A percentile compares a stretch with the other conserved stretches of the same genome.
phyloP scores from a whole-genome alignment of 2,113 vertebrate species.

The Cariama cristata region DNA sequence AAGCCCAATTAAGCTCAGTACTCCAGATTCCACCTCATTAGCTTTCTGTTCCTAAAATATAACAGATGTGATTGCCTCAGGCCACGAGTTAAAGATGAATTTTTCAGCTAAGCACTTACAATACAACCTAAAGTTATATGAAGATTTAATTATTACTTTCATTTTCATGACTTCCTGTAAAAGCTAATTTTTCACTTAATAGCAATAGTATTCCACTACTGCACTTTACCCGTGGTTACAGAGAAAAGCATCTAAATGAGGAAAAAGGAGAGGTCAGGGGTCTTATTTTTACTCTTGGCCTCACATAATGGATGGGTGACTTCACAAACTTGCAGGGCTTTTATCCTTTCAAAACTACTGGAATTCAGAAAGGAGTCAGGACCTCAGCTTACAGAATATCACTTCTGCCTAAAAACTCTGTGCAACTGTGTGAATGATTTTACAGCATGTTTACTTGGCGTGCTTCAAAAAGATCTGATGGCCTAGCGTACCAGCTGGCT shows the following conservation, averaged over 20 bases:
- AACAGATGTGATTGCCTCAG: conserved; percentile 85
- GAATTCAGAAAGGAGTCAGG: not conserved
- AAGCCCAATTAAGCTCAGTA: conserved; percentile 86
- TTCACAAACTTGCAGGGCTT: not conserved
- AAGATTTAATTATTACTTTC: conserved; percentile 84
- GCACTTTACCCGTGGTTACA: conserved; percentile 37
- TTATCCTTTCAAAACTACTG: not conserved
- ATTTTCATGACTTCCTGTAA: conserved; percentile 74
- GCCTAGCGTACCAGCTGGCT: not conserved
- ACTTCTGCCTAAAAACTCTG: not conserved
- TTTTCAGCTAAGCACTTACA: conserved; percentile 81
- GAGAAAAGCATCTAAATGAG: conserved; percentile 31
- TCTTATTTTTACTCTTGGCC: conserved; percentile 1
- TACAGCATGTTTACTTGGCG: not conserved
- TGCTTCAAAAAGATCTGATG: not conserved
- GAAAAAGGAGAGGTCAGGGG: conserved; percentile 18
- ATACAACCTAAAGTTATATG: conserved; percentile 79
- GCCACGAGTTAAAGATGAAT: conserved; percentile 79
- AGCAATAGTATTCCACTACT: conserved; percentile 55
- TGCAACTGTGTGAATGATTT: not conserved
- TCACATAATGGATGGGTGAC: not conserved
- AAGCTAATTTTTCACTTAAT: conserved; percentile 77
- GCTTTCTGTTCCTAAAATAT: conserved; percentile 85
- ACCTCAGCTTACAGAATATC: not conserved
- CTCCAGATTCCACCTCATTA: conserved; percentile 85